Conservation (phyloP, 2,113 vertebrate species). For the Nematolebias whitei region DNA sequence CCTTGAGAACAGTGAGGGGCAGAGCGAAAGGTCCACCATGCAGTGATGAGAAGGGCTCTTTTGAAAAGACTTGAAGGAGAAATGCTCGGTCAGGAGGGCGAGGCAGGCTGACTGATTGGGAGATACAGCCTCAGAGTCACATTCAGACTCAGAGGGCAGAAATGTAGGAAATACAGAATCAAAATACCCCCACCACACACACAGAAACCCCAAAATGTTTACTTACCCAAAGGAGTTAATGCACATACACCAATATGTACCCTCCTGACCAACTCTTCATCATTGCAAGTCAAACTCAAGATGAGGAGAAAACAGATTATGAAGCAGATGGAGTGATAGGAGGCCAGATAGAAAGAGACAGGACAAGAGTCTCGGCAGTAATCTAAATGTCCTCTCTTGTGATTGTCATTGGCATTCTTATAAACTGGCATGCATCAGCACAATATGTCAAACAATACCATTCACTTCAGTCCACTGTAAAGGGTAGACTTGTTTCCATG, state of each 20-base stretch:
- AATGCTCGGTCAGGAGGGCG: constrained; percentile 56
- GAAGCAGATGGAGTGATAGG: constrained; percentile 70
- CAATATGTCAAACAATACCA: constrained; percentile 67
- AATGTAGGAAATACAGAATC: constrained; percentile 24
- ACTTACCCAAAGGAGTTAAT: background rate
- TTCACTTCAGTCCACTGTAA: constrained; percentile 61
- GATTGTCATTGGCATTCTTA: constrained; percentile 77
- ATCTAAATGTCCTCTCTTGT: constrained; percentile 76
- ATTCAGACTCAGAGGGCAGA: constrained; percentile 52
- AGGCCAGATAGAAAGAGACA: constrained; percentile 67
- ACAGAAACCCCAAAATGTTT: background rate
- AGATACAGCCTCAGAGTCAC: constrained; percentile 66
- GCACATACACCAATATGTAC: constrained; percentile 14
- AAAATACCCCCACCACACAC: constrained; percentile 1
- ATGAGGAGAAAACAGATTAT: constrained; percentile 73
- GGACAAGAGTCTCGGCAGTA: constrained; percentile 68
- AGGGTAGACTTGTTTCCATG: constrained; percentile 69
- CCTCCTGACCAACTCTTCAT: constrained; percentile 65
- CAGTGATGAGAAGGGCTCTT: constrained; percentile 69
- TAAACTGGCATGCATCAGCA: constrained; percentile 69
- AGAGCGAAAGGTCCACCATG: constrained; percentile 61
- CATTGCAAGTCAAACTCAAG: constrained; percentile 69
- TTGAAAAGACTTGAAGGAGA: constrained; percentile 53
- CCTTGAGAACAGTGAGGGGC: constrained; percentile 71
- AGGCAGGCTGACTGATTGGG: constrained; percentile 72